Percentiles rank a stretch among this genome's conserved stretches.
phyloP scores from a whole-genome alignment of 2,888 invertebrate genomes.

The Pilophorus perplexus region DNA sequence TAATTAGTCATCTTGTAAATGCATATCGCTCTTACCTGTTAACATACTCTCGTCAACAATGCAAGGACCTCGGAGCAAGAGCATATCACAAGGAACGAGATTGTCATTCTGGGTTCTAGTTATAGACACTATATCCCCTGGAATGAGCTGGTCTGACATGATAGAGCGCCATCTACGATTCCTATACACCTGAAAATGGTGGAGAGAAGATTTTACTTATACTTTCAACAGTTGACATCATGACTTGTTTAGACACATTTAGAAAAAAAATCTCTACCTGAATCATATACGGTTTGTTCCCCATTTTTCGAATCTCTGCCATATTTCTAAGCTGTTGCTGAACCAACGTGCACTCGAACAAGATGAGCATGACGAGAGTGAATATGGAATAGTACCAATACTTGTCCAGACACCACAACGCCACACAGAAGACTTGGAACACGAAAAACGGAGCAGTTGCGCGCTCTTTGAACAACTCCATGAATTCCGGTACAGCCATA shows the following conservation, averaged over 20 bases:
- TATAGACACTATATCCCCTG: slow-evolving; percentile 95
- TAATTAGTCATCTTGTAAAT: no score
- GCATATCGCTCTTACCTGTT: no score
- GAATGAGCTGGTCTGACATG: slow-evolving; percentile 82
- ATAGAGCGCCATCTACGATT: slow-evolving; percentile 86
- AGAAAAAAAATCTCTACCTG: no score
- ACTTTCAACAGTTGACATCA: background rate
- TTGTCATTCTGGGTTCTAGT: slow-evolving; percentile 84
- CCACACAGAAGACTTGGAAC: slow-evolving; percentile 99
- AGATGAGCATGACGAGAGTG: slow-evolving; percentile 90
- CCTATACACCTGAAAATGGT: slow-evolving; percentile 69
- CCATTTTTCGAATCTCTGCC: slow-evolving; percentile 99
- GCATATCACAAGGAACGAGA: slow-evolving; percentile 93
- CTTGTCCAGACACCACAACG: slow-evolving; percentile 97
- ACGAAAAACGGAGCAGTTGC: slow-evolving; percentile 99
- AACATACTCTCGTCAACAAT: slow-evolving; percentile 99
- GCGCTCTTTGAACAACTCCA: slow-evolving; percentile 93
- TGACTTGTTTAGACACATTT: no score
- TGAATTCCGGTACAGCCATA: slow-evolving; percentile 91
- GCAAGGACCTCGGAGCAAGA: slow-evolving; percentile 89
- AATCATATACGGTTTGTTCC: slow-evolving; percentile 91
- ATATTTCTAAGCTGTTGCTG: slow-evolving; percentile 97
- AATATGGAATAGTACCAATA: slow-evolving; percentile 98
- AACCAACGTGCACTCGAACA: slow-evolving; percentile 96
- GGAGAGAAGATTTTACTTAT: background rate